Base-by-base conservation (phyloP, 2,888 invertebrate genomes). In the Eupithecia subfuscata region DNA sequence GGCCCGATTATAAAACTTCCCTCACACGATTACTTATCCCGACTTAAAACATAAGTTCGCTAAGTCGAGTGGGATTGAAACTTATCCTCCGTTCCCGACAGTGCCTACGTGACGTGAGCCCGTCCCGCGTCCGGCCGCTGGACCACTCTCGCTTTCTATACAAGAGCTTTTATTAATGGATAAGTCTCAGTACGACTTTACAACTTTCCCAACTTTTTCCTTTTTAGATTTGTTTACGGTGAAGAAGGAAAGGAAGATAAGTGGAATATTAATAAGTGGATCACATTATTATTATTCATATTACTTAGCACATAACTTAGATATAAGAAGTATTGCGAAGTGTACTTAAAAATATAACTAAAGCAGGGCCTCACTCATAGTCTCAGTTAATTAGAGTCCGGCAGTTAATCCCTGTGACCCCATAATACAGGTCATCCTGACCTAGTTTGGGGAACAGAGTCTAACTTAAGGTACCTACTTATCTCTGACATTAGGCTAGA, bases 41-140 rank as follows among this genome's bases (percentile, higher is more conserved):
- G 56, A 65, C 65, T 76, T 70, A 73, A 63, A 75, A 60, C 69
- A 68, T 73, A 76, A 68, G 71, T 71, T 45, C 63, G 74, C 74
- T 74, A 69, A 71, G 71, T 71, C 74, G 69, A 65, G 65, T 69
- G 56, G 74, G 74, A 74, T 74, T 74, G 65, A 69, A 76, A 76
- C 69, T 74, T 74, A 64, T 69, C 56, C 69, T 68, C 64, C 70
- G 43, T 69, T 69, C 69, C 70, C 69, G 56, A 22, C 6, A 56
- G n/a, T 56, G 22, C 56, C 56, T 76, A 73, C 71, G 74, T 74
- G 74, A 74, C 69, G 43, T 74, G 71, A 76, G 69, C 63, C n/a
- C n/a, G n/a, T 11, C 9, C 52, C 8, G 8, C n/a, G 43, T 56
- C n/a, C 56, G 56, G 11, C 56, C 11, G 22, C 56, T 22, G 56